phyloP scores from a whole-genome alignment of 2,113 vertebrate genomes.

The Cyphomyrus plagiostoma region DNA sequence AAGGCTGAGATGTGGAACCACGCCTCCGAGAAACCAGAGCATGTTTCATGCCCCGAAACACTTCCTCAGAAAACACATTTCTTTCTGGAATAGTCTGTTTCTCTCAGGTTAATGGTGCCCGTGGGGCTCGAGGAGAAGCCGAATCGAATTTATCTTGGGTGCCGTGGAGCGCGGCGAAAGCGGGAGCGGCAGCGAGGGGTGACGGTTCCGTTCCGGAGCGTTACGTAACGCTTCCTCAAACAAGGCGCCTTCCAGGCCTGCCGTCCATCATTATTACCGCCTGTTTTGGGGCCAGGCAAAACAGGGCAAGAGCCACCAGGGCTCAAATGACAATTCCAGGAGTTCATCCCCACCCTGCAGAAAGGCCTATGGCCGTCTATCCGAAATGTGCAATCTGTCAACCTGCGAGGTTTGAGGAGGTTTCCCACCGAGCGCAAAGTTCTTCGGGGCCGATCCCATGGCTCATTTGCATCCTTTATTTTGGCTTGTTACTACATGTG shows the following conservation, averaged over 20 bases:
- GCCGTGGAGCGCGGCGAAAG: background rate
- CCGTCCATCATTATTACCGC: background rate
- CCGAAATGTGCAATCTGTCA: background rate
- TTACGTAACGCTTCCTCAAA: constrained; percentile 12
- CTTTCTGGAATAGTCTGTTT: constrained; percentile 8
- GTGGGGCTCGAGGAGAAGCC: background rate
- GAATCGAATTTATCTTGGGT: constrained; percentile 13
- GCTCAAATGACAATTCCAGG: background rate
- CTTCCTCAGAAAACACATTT: background rate
- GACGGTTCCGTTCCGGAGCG: constrained; percentile 4
- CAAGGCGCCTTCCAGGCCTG: background rate
- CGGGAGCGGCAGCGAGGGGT: background rate
- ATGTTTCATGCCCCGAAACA: background rate
- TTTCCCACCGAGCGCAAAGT: background rate
- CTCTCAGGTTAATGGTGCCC: background rate
- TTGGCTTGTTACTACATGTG: background rate
- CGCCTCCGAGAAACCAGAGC: background rate
- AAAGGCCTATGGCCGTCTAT: background rate
- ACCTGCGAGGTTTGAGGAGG: background rate
- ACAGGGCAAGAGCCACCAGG: background rate
- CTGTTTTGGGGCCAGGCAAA: background rate
- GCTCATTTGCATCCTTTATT: constrained; percentile 1
- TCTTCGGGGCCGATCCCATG: background rate
- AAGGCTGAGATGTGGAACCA: background rate
- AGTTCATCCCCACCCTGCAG: background rate